Evolutionary conservation across 35 echinoderm and acorn worm species (phyloP), one percentile per base, ranked within the genome.

Genomic region (Ophiothrix spiculata): DNA sequence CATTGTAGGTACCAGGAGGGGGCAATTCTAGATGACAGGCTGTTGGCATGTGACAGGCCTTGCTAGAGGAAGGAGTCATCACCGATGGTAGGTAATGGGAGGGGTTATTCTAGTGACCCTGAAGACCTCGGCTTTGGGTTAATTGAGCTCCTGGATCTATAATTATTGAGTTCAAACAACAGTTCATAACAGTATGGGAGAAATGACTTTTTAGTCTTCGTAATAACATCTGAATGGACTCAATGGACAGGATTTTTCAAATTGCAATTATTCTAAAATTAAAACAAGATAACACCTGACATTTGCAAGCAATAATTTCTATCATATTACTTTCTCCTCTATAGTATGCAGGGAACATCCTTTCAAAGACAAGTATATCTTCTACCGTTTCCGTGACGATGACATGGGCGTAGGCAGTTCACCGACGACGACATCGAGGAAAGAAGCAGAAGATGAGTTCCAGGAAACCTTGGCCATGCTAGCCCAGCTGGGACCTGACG

Each of bases 21-120:
- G n/a, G n/a, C n/a, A n/a, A n/a, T n/a, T n/a, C n/a, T n/a, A n/a
- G 95, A 40, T 85, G 79, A 13, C 95, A 97, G 56, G 95, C 91
- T 41, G 90, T 97, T 0, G 95, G 95, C 16, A 97, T 97, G 95
- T 97, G 95, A 91, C 95, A 97, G 79, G 86, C 95, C n/a, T 54
- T 97, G 12, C 74, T 97, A 10, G 95, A 97, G 36, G 95, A 97
- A 74, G 91, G 88, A 3, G 95, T 92, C 40, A 80, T 97, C 35
- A 90, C 91, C 37, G 86, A 97, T 87, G 95, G 95, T 97, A 74
- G 74, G 81, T 49, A n/a, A 1, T 34, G n/a, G n/a, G n/a, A n/a
- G n/a, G n/a, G n/a, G n/a, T n/a, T n/a, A n/a, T n/a, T n/a, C n/a
- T n/a, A n/a, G n/a, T n/a, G n/a, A n/a, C n/a, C n/a, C n/a, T n/a